Conservation (phyloP, 2,113 vertebrate species). For the Leptodactylus fuscus region DNA sequence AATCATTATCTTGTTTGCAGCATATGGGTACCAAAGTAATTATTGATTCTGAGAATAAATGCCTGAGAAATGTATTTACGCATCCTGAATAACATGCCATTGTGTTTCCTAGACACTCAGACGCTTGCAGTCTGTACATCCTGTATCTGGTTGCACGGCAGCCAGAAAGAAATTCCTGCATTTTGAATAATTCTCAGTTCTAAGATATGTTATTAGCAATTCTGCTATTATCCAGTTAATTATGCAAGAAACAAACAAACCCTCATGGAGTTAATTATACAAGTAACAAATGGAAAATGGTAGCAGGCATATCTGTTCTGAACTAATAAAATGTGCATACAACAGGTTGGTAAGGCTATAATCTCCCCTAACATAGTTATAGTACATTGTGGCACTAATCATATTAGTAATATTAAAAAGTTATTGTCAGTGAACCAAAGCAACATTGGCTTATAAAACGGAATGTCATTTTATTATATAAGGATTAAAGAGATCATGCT, state of each 20-base stretch:
- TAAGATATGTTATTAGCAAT: background rate
- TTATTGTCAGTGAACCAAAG: background rate
- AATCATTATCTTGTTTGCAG: constrained; percentile 16
- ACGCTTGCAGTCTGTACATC: background rate
- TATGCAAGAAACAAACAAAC: constrained; percentile 22
- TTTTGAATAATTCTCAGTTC: background rate
- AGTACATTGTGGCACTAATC: background rate
- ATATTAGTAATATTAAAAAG: background rate
- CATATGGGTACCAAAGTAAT: background rate
- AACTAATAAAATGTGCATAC: background rate
- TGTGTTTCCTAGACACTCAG: background rate
- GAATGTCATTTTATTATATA: too few relatives aligned
- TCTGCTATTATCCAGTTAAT: constrained; percentile 29
- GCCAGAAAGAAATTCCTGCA: background rate
- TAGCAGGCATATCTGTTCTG: background rate
- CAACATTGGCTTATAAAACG: background rate
- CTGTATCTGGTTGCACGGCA: background rate
- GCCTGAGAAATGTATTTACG: background rate
- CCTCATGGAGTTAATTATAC: constrained; percentile 20
- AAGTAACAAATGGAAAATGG: background rate
- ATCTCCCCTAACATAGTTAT: background rate
- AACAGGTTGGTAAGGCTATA: background rate
- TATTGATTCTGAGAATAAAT: constrained; percentile 14
- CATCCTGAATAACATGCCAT: background rate
- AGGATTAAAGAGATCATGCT: too few relatives aligned